Percentiles rank a stretch among this genome's conserved stretches.
phyloP scores from a whole-genome alignment of 2,113 vertebrate species.

The Anarrhichthys ocellatus region DNA sequence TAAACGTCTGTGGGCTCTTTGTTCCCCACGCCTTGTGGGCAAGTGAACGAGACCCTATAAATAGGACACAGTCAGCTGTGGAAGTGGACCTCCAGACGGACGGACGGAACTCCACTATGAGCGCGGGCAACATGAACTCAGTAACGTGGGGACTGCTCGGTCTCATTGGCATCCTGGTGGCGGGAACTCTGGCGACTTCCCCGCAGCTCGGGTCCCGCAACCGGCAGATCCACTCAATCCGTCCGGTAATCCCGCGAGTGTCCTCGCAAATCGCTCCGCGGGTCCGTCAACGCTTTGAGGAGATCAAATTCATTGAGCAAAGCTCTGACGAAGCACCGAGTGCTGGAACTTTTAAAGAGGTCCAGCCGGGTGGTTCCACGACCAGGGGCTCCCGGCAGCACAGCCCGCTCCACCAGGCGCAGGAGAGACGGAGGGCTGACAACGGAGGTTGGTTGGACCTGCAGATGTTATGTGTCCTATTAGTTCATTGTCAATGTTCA shows the following conservation, averaged over 20 bases:
- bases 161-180: constrained; percentile 47
- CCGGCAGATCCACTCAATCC: constrained; percentile 38
- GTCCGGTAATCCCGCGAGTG: constrained; percentile 31
- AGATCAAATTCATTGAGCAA: not conserved
- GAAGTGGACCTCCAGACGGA: not conserved
- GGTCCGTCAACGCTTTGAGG: not conserved
- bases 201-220: constrained; percentile 55
- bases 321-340: constrained; percentile 6
- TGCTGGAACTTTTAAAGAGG: constrained; percentile 14
- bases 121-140: constrained; percentile 55
- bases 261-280: constrained; percentile 25
- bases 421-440: not conserved
- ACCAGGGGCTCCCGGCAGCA: constrained; percentile 14
- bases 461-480: not conserved
- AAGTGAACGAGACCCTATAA: constrained; percentile 50
- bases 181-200: constrained; percentile 61
- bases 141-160: constrained; percentile 52
- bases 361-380: not conserved
- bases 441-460: constrained; percentile 9
- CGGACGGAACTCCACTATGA: not conserved
- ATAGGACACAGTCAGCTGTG: not conserved
- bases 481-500: not conserved
- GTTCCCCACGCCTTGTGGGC: constrained; percentile 51
- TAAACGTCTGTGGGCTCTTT: constrained; percentile 14
- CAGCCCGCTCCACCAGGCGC: not conserved